Percentiles rank a stretch among this genome's conserved stretches.
Evolutionary conservation across 2,888 invertebrate genomes (phyloP).

Genomic region (Dyspetes luteomarginatus): DNA sequence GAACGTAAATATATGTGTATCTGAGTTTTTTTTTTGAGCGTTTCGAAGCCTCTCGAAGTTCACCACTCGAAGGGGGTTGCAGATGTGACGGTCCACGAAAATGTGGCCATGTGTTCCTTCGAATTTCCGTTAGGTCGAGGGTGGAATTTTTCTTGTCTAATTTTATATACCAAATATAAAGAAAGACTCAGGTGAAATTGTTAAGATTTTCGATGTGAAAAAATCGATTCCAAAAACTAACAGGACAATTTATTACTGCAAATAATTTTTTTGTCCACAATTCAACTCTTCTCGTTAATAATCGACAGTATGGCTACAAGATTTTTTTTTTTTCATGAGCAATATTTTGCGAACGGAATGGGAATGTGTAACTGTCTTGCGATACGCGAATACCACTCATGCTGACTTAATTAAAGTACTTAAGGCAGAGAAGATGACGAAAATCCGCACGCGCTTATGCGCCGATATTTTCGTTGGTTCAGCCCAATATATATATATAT

Average conservation of each 20-base stretch:
- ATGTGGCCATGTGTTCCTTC: constrained; percentile 54
- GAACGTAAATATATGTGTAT: constrained; percentile 26
- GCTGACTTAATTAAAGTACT: constrained; percentile 72
- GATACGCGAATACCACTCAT: constrained; percentile 24
- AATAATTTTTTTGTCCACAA: not conserved
- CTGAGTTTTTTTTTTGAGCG: constrained; percentile 9
- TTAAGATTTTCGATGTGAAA: not conserved
- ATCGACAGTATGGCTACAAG: not conserved
- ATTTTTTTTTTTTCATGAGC: not conserved
- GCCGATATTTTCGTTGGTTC: constrained; percentile 68
- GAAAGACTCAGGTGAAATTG: not conserved
- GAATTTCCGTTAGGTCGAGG: constrained; percentile 27
- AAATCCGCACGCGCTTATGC: constrained; percentile 66
- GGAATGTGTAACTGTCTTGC: not conserved
- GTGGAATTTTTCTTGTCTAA: constrained; percentile 2
- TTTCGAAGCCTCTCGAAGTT: constrained; percentile 22
- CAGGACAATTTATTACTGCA: not conserved
- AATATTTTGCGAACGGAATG: not conserved
- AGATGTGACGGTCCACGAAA: constrained; percentile 38
- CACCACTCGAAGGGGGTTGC: constrained; percentile 32
- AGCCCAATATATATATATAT: constrained; percentile 60
- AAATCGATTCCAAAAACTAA: not conserved
- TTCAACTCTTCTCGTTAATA: not conserved
- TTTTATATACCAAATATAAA: not conserved
- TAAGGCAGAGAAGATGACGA: constrained; percentile 67